Conservation (phyloP, 2,888 invertebrate species). For the Sussaba pulchella region DNA sequence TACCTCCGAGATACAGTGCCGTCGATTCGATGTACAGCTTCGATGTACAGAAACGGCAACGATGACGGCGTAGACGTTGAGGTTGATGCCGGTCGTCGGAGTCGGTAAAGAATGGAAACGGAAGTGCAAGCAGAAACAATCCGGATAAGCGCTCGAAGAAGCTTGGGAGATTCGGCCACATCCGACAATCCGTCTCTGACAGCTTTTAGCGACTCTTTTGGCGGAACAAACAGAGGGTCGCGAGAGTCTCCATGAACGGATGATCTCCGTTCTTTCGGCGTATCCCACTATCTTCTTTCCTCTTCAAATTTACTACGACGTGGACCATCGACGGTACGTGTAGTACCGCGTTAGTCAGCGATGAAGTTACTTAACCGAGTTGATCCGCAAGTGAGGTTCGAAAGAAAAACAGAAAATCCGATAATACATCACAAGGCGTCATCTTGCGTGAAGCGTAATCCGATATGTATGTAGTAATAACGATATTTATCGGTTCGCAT, state of each 20-base stretch:
- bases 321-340: background rate
- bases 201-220: constrained; percentile 54
- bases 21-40: background rate
- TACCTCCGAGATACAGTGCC: constrained; percentile 6
- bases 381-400: constrained; percentile 6
- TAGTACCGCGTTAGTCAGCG: constrained; percentile 9
- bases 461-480: background rate
- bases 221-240: constrained; percentile 53
- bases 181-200: constrained; percentile 56
- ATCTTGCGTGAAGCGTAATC: constrained; percentile 1
- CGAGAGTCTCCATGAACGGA: constrained; percentile 22
- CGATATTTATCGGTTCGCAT: background rate
- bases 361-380: constrained; percentile 8
- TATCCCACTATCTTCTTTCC: background rate
- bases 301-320: background rate
- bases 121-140: constrained; percentile 39
- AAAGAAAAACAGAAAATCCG: constrained; percentile 44
- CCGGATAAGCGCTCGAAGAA: constrained; percentile 22
- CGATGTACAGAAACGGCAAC: constrained; percentile 12
- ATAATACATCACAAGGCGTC: constrained; percentile 14
- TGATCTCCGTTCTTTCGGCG: constrained; percentile 14
- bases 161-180: constrained; percentile 18
- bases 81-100: constrained; percentile 36
- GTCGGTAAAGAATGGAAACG: constrained; percentile 7
- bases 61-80: constrained; percentile 31